Evolutionary conservation across 1,140 invertebrate genomes (phyloP), one percentile per base, ranked within the genome.

Genomic region (Coptotermes formosanus): DNA sequence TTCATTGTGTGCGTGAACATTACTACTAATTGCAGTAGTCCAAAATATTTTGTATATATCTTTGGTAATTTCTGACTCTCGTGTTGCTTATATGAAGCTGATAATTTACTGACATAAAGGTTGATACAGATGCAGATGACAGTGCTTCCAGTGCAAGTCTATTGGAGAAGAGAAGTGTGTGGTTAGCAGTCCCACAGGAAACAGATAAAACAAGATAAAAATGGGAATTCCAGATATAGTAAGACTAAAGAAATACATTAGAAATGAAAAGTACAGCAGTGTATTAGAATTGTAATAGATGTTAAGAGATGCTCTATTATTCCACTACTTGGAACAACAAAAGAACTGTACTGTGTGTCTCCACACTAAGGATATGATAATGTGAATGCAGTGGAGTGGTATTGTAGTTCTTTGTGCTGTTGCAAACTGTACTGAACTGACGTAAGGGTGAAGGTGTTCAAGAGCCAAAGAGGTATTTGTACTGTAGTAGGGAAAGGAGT

Each of bases 51-150:
- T 6, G 7, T 75, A 75, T 75, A 75, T 75, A 30, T 75, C n/a
- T 75, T 75, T 75, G n/a, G 64, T 75, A 75, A 75, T 30, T 75
- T 75, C 25, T 75, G 64, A 75, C 64, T 75, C 55, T 59, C 64
- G 30, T 75, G n/a, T 75, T 75, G 25, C 64, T n/a, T 75, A n/a
- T n/a, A 30, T 75, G 64, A 75, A 30, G 64, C 7, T 8, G 6
- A 30, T 75, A 30, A 75, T 75, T 75, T 55, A 55, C 52, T 16
- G 4, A 16, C 19, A 55, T 21, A 64, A 21, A 64, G 9, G 64
- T 75, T 75, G 14, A 8, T 64, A 75, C n/a, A 9, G 64, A 30
- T 25, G 3, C 11, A 64, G 59, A 64, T 21, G 14, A 48, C 45
- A 48, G 14, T 16, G 14, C 45, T 48, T 48, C 14, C 45, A 48